Evolutionary conservation across 30 jellyfish, hydroid and myxozoan genomes (phyloP), one percentile per base, ranked within the genome.

Genomic region (Aurelia sp.): DNA sequence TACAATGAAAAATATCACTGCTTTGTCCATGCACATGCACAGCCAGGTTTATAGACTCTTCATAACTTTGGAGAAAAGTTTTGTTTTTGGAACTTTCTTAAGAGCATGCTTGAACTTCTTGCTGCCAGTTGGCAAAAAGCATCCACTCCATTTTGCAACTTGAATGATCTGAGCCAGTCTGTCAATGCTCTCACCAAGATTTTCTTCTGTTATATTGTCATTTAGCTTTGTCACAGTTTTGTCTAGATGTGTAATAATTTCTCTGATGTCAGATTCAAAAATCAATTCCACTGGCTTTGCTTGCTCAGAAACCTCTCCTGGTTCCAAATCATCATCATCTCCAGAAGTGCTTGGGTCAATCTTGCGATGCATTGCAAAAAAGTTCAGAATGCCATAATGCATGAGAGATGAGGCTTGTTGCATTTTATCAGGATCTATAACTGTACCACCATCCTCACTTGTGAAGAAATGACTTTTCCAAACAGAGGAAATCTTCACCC

Each of bases 251-350:
- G 92, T 61, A 10, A 82, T 82, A 0, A 82, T 73, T 35, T 82
- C 79, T 41, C 71, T 82, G 51, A 82, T 82, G 20, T 82, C 79
- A 21, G 78, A n/a, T 40, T 82, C 92, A 71, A 67, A 62, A 50
- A 82, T 71, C 71, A 82, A 64, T 31, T 82, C 74, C 62, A 82
- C 52, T 22, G 81, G 85, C 52, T 72, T 74, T 19, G 75, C 79
- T 52, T 78, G 95, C 71, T 92, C 98, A 20, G 89, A 81, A 22
- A 92, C 88, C 51, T 92, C 98, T 41, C 98, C 98, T 27, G 98
- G 98, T 82, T 92, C 98, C 66, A 92, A 61, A 27, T 92, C 98
- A 17, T 87, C 98, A 13, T 81, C 91, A 41, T 81, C 88, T 8
- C 90, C 95, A 50, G 86, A 33, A 9, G 74, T 62, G 47, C 57